Percentiles rank a stretch among this genome's conserved stretches.
Conservation (phyloP, 1,140 invertebrate genomes). For the Gonioctena quinquepunctata region DNA sequence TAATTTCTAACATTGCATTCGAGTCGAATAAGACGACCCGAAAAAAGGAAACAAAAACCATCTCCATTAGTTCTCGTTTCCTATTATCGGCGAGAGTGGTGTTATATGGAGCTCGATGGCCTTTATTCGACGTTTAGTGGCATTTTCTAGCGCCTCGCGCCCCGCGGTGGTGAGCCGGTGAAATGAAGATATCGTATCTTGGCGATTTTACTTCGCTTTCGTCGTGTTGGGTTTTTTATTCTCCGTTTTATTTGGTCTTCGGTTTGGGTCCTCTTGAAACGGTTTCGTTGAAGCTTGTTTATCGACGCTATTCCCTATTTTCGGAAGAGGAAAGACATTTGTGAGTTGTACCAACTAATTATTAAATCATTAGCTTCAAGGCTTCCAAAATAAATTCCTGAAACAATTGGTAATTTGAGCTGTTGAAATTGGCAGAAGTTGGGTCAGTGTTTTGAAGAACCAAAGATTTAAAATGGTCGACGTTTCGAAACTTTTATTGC, state of each 20-base stretch:
- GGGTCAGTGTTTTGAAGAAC: no score
- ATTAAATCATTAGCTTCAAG: no score
- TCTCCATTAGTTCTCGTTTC: slow-evolving; percentile 44
- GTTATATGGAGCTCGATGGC: slow-evolving; percentile 41
- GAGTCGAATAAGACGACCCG: slow-evolving; percentile 1
- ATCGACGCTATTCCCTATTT: no score
- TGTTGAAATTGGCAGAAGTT: no score
- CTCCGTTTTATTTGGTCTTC: not conserved
- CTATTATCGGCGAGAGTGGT: slow-evolving; percentile 33
- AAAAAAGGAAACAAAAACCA: slow-evolving; percentile 25
- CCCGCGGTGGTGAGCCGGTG: slow-evolving; percentile 23
- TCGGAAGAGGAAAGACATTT: no score
- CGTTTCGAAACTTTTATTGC: no score
- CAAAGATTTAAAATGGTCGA: no score
- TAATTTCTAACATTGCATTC: not conserved
- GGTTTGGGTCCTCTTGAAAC: not conserved
- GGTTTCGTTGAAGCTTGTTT: not conserved
- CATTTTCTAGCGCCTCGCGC: slow-evolving; percentile 36
- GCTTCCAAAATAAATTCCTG: no score
- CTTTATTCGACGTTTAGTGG: slow-evolving; percentile 48
- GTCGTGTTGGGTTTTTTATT: not conserved
- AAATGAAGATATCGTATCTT: slow-evolving; percentile 43
- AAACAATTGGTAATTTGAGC: no score
- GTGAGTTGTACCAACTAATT: no score
- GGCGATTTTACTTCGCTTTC: not conserved